phyloP scores from a whole-genome alignment of 2,888 invertebrate species.

The Tiliacea citrago region DNA sequence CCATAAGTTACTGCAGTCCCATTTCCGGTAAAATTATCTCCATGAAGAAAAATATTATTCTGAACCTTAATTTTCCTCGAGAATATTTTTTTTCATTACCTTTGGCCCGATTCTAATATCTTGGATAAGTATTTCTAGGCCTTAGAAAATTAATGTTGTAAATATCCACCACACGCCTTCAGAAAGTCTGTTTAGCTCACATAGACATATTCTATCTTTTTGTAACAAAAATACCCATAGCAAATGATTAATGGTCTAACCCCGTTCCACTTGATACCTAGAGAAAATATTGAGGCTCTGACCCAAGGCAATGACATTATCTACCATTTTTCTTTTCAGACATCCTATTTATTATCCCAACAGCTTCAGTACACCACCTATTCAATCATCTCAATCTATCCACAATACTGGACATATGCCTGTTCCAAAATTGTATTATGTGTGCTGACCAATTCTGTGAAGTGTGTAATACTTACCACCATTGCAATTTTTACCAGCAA shows the following conservation, averaged over 20 bases:
- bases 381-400: neutral
- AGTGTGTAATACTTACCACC: neutral
- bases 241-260: constrained; percentile 44
- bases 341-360: constrained; percentile 13
- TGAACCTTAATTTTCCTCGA: neutral
- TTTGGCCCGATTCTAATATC: neutral
- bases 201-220: constrained; percentile 21
- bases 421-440: neutral
- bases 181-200: constrained; percentile 32
- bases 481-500: neutral
- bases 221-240: constrained; percentile 35
- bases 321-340: constrained; percentile 31
- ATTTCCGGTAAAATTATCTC: neutral
- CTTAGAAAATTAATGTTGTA: constrained; percentile 15
- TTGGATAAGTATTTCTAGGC: neutral
- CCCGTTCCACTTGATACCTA: constrained; percentile 32
- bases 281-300: constrained; percentile 23
- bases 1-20: neutral
- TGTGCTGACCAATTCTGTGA: neutral
- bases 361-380: neutral
- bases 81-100: neutral
- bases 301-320: constrained; percentile 26
- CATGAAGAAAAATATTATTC: neutral
- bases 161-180: constrained; percentile 9
- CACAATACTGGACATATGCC: neutral